Evolutionary conservation across 1,140 invertebrate genomes (phyloP).

Genomic region (Probaryconus sp.): DNA sequence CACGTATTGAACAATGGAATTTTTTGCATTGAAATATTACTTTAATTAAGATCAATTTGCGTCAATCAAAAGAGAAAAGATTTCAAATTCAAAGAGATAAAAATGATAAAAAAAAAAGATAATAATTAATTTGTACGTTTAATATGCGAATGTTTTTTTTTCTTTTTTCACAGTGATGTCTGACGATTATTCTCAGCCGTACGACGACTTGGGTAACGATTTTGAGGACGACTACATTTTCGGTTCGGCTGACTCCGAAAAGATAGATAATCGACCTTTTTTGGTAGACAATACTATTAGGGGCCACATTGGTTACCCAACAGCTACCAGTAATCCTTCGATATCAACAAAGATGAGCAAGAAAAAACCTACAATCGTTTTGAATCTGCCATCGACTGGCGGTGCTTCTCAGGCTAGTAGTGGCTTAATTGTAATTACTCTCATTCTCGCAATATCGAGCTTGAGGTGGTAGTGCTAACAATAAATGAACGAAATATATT

Average conservation of each 20-base stretch:
- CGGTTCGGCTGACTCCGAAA: conserved; percentile 41
- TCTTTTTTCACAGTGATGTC: conserved; percentile 41
- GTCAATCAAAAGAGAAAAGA: too few relatives aligned
- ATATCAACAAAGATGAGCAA: conserved; percentile 47
- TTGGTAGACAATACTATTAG: conserved; percentile 56
- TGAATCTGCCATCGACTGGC: conserved; percentile 54
- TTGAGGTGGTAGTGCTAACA: conserved; percentile 52
- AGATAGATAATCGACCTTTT: conserved; percentile 46
- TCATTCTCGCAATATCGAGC: conserved; percentile 54
- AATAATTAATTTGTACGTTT: too few relatives aligned
- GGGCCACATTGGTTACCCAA: conserved; percentile 43
- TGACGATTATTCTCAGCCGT: conserved; percentile 25
- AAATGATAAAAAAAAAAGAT: too few relatives aligned
- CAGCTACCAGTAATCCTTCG: conserved; percentile 46
- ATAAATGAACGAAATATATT: conserved; percentile 20
- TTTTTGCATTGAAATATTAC: too few relatives aligned
- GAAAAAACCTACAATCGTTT: conserved; percentile 50
- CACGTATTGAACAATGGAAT: not conserved
- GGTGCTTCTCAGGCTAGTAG: conserved; percentile 61
- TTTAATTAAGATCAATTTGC: too few relatives aligned
- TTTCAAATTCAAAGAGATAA: too few relatives aligned
- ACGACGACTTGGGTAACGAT: conserved; percentile 32
- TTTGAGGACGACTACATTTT: conserved; percentile 42
- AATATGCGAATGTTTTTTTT: not conserved
- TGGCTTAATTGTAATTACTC: conserved; percentile 59